phyloP scores from a whole-genome alignment of 2,113 vertebrate genomes.

The Ammospiza nelsoni region DNA sequence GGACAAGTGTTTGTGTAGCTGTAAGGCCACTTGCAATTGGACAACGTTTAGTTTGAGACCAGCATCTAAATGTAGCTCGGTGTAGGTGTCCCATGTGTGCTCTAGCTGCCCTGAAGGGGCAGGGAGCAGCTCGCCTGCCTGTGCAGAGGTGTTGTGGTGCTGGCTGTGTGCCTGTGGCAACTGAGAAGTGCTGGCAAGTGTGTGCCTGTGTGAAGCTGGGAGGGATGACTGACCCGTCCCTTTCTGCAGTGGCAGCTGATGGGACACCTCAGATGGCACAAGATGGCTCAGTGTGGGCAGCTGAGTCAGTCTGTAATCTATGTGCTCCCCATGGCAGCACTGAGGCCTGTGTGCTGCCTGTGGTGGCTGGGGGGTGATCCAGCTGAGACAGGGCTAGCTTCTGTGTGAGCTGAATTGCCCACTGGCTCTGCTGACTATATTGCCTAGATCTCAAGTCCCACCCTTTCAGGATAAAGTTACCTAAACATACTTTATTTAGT shows the following conservation, averaged over 20 bases:
- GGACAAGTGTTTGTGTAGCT: background rate
- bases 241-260: background rate
- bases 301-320: background rate
- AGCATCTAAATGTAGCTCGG: background rate
- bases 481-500: background rate
- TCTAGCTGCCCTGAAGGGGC: background rate
- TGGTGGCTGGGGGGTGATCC: background rate
- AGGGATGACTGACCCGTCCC: background rate
- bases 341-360: background rate
- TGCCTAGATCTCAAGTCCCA: background rate
- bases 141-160: background rate
- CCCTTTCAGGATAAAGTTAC: background rate
- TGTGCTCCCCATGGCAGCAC: background rate
- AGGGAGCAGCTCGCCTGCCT: background rate
- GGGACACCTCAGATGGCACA: background rate
- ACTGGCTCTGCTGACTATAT: background rate
- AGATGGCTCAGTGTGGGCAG: background rate
- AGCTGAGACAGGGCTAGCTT: background rate
- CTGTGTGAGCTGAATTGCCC: background rate
- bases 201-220: fast-evolving
- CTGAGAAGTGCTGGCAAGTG: background rate
- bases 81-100: background rate
- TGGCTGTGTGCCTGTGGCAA: background rate
- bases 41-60: background rate
- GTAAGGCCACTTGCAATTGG: background rate